These are phyloP conservation scores for Nestor notabilis DNA, from an alignment of 2,113 vertebrate species.

Conservation along the genomic window DNA sequence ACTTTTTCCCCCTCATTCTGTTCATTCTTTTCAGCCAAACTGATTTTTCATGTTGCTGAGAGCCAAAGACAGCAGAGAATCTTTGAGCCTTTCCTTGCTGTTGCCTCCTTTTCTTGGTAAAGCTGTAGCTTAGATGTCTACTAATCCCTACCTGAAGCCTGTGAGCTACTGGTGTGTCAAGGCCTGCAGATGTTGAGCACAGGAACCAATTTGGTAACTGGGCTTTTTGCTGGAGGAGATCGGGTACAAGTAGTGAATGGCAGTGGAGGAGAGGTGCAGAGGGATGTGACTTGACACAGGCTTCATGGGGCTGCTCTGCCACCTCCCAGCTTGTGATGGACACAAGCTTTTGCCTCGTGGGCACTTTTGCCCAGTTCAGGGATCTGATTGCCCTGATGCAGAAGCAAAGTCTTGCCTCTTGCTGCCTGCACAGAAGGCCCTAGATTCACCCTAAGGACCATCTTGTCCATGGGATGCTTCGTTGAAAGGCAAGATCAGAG, in stretches of 20 bases:
- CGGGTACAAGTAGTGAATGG: not conserved
- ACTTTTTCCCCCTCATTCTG: not conserved
- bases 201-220: not conserved
- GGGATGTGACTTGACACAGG: not conserved
- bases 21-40: not conserved
- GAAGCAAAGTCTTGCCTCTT: not conserved
- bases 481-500: not conserved
- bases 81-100: not conserved
- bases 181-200: not conserved
- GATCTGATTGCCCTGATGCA: not conserved
- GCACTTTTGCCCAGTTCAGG: not conserved
- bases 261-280: not conserved
- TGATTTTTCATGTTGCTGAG: not conserved
- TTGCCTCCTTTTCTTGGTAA: not conserved
- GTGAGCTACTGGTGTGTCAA: not conserved
- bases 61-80: not conserved
- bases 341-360: fast-evolving
- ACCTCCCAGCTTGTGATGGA: not conserved
- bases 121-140: not conserved
- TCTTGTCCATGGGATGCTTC: not conserved
- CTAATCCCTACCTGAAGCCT: not conserved
- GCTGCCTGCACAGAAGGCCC: not conserved
- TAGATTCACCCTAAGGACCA: not conserved
- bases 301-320: not conserved
- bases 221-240: not conserved